These are phyloP conservation scores for Carassius auratus DNA, from an alignment of 2,113 vertebrate genomes.

Conservation along the genomic window DNA sequence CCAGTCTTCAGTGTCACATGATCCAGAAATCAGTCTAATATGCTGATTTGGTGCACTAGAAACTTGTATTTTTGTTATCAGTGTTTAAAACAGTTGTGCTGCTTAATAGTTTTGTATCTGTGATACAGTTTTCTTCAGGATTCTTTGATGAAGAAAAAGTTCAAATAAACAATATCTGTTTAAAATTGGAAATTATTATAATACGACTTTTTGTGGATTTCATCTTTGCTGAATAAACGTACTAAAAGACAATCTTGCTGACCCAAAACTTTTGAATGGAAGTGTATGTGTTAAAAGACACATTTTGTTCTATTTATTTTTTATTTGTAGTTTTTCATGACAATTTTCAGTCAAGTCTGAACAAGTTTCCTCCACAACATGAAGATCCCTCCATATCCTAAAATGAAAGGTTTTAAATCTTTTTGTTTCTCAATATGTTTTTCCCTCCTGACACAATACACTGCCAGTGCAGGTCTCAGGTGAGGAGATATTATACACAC, in stretches of 20 bases:
- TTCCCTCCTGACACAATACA: constrained; percentile 12
- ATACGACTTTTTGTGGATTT: too few relatives aligned
- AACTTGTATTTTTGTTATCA: neutral
- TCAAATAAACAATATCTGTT: neutral
- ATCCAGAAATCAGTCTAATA: neutral
- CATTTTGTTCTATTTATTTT: too few relatives aligned
- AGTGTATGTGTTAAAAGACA: too few relatives aligned
- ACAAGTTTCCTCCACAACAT: neutral
- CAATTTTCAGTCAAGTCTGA: neutral
- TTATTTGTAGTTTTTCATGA: neutral
- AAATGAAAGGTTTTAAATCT: neutral
- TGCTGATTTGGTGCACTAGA: neutral
- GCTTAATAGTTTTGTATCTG: too few relatives aligned
- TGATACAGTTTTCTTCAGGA: too few relatives aligned
- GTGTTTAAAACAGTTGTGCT: neutral
- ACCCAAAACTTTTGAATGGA: too few relatives aligned
- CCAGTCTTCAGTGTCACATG: neutral
- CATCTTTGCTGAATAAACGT: too few relatives aligned
- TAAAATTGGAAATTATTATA: neutral
- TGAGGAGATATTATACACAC: constrained; percentile 42
- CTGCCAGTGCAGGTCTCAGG: constrained; percentile 34
- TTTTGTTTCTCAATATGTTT: neutral
- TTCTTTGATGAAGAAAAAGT: neutral
- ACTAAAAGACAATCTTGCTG: too few relatives aligned
- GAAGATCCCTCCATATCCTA: neutral